Percentiles rank a stretch among this genome's conserved stretches.
These are phyloP conservation scores for Phrynocephalus vlangalii DNA, from an alignment of 2,797 vertebrate genomes.

Conservation along the genomic window DNA sequence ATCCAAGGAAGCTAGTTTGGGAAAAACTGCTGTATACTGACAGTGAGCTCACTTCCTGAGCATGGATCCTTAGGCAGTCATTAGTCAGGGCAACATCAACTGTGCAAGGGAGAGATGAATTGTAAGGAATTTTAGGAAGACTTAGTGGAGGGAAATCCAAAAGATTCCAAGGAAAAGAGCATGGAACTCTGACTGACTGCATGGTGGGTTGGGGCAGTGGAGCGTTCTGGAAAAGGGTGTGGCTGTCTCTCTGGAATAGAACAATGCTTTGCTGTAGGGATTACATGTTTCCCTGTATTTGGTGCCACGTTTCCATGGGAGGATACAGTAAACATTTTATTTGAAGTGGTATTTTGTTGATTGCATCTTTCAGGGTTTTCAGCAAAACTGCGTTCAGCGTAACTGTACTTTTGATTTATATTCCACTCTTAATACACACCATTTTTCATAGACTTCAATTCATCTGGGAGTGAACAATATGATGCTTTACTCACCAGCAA, in stretches of 20 bases:
- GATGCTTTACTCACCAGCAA: conserved; percentile 94
- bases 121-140: too few species aligned
- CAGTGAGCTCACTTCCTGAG: neutral
- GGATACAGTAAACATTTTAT: neutral
- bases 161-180: neutral
- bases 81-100: neutral
- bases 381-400: neutral
- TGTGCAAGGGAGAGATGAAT: neutral
- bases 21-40: neutral
- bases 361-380: neutral
- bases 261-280: neutral
- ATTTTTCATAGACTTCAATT: conserved; percentile 68
- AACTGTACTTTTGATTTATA: neutral
- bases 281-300: neutral
- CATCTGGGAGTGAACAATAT: conserved; percentile 63
- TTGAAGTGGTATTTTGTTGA: neutral
- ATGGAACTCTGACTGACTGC: neutral
- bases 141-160: neutral
- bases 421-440: neutral
- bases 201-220: neutral
- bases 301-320: neutral
- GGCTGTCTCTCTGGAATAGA: neutral
- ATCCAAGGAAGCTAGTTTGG: too few species aligned
- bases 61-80: neutral
- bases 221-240: neutral